Conservation (phyloP, 2,797 vertebrate species). For the Ptychadena robeensis region DNA sequence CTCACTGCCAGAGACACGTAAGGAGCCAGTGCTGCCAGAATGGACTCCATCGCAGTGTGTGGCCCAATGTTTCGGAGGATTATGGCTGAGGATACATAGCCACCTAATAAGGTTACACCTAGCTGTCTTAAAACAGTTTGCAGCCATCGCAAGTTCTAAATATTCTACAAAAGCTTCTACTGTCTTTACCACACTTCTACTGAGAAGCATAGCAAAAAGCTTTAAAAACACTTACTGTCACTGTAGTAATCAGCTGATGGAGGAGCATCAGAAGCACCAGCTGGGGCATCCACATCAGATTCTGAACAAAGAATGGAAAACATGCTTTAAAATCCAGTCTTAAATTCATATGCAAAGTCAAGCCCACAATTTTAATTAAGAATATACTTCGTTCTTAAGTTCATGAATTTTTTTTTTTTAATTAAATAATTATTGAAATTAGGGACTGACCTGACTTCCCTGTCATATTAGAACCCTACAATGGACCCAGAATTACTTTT, state of each 20-base stretch:
- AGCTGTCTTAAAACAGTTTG: slow-evolving; percentile 24
- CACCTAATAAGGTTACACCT: slow-evolving; percentile 63
- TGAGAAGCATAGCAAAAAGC: not conserved
- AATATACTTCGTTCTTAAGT: too few relatives aligned
- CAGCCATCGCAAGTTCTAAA: too few relatives aligned
- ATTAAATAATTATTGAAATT: too few relatives aligned
- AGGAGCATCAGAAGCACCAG: slow-evolving; percentile 85
- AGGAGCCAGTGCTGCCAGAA: slow-evolving; percentile 90
- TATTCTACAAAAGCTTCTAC: too few relatives aligned
- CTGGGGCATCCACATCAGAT: slow-evolving; percentile 80
- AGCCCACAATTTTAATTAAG: too few relatives aligned
- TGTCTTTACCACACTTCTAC: too few relatives aligned
- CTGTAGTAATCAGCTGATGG: slow-evolving; percentile 94
- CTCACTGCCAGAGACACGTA: slow-evolving; percentile 93
- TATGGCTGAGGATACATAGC: slow-evolving; percentile 81
- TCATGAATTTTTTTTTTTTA: too few relatives aligned
- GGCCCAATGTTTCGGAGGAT: slow-evolving; percentile 96
- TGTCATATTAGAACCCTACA: not conserved
- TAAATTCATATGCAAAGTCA: too few relatives aligned
- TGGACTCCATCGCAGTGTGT: slow-evolving; percentile 92
- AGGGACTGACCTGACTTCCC: too few relatives aligned
- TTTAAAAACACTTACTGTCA: slow-evolving; percentile 85
- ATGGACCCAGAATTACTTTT: not conserved
- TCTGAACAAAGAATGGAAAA: slow-evolving; percentile 70
- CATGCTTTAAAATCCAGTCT: not conserved